Base-by-base conservation (phyloP, 37 sponge, comb jelly and placozoan genomes). In the Theonella swinhoei region DNA sequence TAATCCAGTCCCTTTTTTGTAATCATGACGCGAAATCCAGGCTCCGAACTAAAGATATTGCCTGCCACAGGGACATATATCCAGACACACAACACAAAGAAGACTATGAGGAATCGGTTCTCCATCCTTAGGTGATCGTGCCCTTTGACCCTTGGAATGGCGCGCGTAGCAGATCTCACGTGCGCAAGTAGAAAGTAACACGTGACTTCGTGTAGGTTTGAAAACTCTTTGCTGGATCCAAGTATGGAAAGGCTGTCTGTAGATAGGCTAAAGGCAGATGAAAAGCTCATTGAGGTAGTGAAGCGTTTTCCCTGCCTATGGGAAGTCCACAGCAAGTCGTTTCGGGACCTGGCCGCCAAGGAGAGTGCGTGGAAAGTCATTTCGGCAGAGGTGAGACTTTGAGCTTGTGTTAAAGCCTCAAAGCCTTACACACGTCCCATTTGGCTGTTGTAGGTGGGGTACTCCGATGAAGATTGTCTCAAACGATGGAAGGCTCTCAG, bases 401-500 rank as follows among this genome's bases (percentile, higher is more conserved):
- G 54, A 14, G 54, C 54, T 47, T 47, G 11, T n/a, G n/a, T n/a
- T n/a, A n/a, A n/a, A 47, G 11, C 7, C 54, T 14, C 14, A 47
- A 47, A 47, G 11, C 14, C 14, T 47, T 47, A 47, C 54, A 47
- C 14, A 14, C 54, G 14, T 47, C n/a, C n/a, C 11, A 47, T 47
- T 47, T 14, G 54, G 54, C 54, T 47, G 54, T 47, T 14, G 54
- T 47, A 47, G 54, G 54, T 47, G 54, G 54, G 67, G 7, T 66
- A 29, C 17, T 30, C 67, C 28, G 31, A 66, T n/a, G 73, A 72
- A 40, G 75, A 74, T 43, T 74, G 75, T 28, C 24, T 43, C 42
- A 74, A 74, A 28, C 35, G 35, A 43, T 74, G 75, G 75, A 74
- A 74, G 42, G 20, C 38, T 23, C 42, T 74, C 24, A 74, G 75